Evolutionary conservation across 1,140 invertebrate species (phyloP), one percentile per base, ranked within the genome.

Genomic region (Trichonephila clavata): DNA sequence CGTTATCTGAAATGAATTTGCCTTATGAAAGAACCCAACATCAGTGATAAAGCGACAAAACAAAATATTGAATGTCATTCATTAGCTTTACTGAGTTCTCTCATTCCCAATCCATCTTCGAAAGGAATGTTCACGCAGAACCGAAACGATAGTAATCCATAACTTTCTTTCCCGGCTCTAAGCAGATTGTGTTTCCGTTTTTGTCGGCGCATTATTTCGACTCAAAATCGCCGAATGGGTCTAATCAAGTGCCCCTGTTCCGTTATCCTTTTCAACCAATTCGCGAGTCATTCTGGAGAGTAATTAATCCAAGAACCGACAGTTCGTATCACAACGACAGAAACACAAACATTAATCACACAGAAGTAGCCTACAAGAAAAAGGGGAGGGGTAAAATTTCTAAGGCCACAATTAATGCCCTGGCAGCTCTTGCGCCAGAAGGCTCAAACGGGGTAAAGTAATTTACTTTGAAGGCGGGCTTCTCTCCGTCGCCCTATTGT

Each of bases 261-360:
- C 68, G 71, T 77, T 77, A 77, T 77, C 71, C 65, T 77, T 32
- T 18, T 14, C 71, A 39, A 39, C 24, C 16, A 18, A 20, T 77
- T 77, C 71, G 3, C 71, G 27, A 20, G 71, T 63, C 86, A 16
- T 50, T 20, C 18, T 27, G 88, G 63, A 20, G 18, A 80, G 50
- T 80, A 90, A 90, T 90, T 90, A 90, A 80, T 90, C 88, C 88
- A 18, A 27, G n/a, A n/a, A 16, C 27, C 57, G 68, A 88, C 71
- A 90, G 50, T 24, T 68, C 68, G 61, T 77, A 77, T 77, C 71
- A 77, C 71, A 77, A 77, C 71, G 68, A 77, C 68, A 77, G 77
- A 90, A 84, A 91, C 90, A 91, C 80, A 83, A 80, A 63, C 90
- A 83, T 91, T 91, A 63, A 80, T 83, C 59, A 84, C 90, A n/a